Percentiles rank a stretch among this genome's conserved stretches.
These are phyloP conservation scores for Drosophila baimaii DNA, from an alignment of 1,140 invertebrate genomes.

Conservation along the genomic window DNA sequence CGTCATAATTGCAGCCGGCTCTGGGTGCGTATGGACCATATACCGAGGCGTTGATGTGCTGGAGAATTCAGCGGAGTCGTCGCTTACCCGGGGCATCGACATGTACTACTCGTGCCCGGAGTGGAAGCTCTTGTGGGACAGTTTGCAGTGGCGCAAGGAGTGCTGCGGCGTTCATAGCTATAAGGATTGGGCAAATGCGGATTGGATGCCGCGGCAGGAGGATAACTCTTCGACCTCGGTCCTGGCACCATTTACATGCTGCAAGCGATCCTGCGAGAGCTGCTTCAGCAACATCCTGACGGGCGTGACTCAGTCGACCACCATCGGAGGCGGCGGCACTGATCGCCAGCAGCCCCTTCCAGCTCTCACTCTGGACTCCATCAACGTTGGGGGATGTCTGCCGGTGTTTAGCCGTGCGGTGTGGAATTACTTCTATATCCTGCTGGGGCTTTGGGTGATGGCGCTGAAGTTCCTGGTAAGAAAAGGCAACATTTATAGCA, in stretches of 20 bases:
- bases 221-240: conserved; percentile 14
- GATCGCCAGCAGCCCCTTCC: conserved; percentile 26
- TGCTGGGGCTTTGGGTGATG: conserved; percentile 46
- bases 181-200: conserved; percentile 77
- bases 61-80: conserved; percentile 53
- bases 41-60: conserved; percentile 52
- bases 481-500: no score
- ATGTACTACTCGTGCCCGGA: conserved; percentile 76
- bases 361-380: conserved; percentile 54
- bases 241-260: conserved; percentile 72
- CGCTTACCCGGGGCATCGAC: conserved; percentile 71
- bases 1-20: conserved; percentile 65
- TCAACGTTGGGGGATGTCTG: conserved; percentile 67
- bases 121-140: conserved; percentile 80
- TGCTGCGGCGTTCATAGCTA: conserved; percentile 77
- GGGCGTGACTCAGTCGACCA: background rate
- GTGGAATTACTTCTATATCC: conserved; percentile 58
- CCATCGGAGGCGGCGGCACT: background rate
- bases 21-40: conserved; percentile 60
- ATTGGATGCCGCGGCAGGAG: conserved; percentile 68
- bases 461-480: conserved; percentile 71
- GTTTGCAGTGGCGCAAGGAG: conserved; percentile 66
- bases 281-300: conserved; percentile 40
- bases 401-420: conserved; percentile 38
- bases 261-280: conserved; percentile 36